Percentiles rank a stretch among this genome's conserved stretches.
phyloP scores from a whole-genome alignment of 2,888 invertebrate genomes.

The Pocota personata region DNA sequence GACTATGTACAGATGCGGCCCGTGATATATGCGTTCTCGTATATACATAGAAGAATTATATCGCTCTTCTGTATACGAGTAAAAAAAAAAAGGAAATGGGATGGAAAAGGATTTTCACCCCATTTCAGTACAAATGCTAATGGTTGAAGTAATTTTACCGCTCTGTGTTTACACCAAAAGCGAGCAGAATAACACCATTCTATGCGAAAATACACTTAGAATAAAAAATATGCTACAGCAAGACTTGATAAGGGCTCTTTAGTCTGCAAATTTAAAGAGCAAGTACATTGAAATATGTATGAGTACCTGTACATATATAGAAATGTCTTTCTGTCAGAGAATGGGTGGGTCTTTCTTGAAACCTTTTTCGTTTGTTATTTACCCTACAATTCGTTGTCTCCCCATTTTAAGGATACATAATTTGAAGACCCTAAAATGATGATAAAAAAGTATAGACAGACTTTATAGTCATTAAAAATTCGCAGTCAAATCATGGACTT shows the following conservation, averaged over 20 bases:
- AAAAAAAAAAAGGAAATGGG: neutral
- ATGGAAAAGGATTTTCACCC: slow-evolving; percentile 42
- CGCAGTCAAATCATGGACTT: slow-evolving; percentile 2
- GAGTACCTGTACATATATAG: neutral
- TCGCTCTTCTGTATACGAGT: neutral
- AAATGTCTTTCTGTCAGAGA: neutral
- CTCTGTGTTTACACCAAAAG: neutral
- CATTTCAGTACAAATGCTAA: slow-evolving; percentile 20
- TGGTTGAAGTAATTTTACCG: slow-evolving; percentile 25
- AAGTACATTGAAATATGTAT: neutral
- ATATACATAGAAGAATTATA: neutral
- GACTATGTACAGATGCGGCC: neutral
- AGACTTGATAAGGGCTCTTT: neutral
- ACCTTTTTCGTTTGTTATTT: neutral
- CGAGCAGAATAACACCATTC: slow-evolving; percentile 18
- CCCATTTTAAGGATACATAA: neutral
- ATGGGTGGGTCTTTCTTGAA: neutral
- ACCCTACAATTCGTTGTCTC: neutral
- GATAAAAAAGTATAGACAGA: neutral
- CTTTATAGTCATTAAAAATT: neutral
- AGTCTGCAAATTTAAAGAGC: neutral
- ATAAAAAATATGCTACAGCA: neutral
- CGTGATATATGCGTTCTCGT: neutral
- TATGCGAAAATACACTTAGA: neutral
- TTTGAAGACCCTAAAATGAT: neutral